Evolutionary conservation across 2,888 invertebrate genomes (phyloP), one percentile per base, ranked within the genome.

Genomic region (Zonitis immaculata): DNA sequence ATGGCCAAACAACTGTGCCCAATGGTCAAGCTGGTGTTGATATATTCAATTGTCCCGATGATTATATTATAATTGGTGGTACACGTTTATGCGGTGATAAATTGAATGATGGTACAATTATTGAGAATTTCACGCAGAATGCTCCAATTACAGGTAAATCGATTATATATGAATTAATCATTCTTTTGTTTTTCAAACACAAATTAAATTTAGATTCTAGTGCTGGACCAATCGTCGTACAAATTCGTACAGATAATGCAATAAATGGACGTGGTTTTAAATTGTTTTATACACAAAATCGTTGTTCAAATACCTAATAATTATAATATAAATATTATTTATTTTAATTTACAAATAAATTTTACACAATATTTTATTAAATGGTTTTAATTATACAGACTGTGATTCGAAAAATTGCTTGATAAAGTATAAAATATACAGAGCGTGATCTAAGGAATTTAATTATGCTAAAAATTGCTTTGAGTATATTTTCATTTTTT

Each of bases 11-110:
- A 55, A 76, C 85, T 5, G 80, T 87, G 28, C 83, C 86, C 2
- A 80, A 81, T 26, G 82, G 81, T 1, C 87, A 88, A 72, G 89
- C 89, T 1, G 89, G 88, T 0, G 85, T 85, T 44, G 89, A 88
- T 65, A 81, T 86, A 49, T 82, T 85, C 63, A 86, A 87, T 72
- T 90, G 89, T 68, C 88, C 88, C 0, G 83, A 84, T 60, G 89
- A 89, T 70, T 90, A 84, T 76, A 77, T 89, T 42, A 77, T 86
- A 1, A 77, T 88, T 56, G 83, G 86, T 47, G 86, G 87, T 11
- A 80, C 84, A 20, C 77, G 89, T 49, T 75, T 90, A 3, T 90
- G 89, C 64, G 89, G 89, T 0, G 86, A 87, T 49, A 78, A 84
- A 27, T 78, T 89, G 12, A 89, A 89, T 66, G 89, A 89, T 68